These are phyloP conservation scores for Sweltsa coloradensis DNA, from an alignment of 1,140 invertebrate species.

Conservation along the genomic window DNA sequence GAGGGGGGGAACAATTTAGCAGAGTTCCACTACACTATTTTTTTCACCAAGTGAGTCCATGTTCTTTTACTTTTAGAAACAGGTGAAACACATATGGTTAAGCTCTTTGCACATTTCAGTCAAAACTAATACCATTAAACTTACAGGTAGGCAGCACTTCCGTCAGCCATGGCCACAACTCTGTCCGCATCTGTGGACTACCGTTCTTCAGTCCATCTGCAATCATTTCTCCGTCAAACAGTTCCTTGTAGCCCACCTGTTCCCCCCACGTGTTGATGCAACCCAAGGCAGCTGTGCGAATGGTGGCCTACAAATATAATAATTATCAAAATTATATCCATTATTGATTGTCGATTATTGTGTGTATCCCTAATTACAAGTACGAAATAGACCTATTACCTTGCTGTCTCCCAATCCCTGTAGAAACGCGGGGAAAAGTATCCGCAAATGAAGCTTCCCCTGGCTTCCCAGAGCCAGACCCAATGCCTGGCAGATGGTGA, in stretches of 20 bases:
- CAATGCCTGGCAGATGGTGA: conserved; percentile 68
- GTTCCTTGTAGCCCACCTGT: conserved; percentile 63
- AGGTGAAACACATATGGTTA: not conserved
- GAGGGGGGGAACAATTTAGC: too few relatives aligned
- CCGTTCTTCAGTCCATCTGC: conserved; percentile 72
- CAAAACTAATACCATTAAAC: conserved; percentile 13
- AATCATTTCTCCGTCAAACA: conserved; percentile 83
- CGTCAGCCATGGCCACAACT: conserved; percentile 75
- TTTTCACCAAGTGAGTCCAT: too few relatives aligned
- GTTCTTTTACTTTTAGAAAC: not conserved
- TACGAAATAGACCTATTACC: conserved; percentile 32
- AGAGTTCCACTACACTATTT: too few relatives aligned
- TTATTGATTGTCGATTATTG: not conserved
- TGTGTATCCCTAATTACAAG: not conserved
- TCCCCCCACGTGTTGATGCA: conserved; percentile 76
- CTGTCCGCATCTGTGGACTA: conserved; percentile 65
- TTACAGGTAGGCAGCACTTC: conserved; percentile 63
- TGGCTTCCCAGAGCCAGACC: conserved; percentile 68
- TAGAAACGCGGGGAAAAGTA: conserved; percentile 73
- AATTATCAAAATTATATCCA: not conserved
- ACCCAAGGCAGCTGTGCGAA: conserved; percentile 60
- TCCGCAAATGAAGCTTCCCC: conserved; percentile 64
- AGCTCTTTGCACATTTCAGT: not conserved
- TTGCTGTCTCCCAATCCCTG: conserved; percentile 56
- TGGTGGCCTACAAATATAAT: conserved; percentile 41